A percentile compares a stretch with the other conserved stretches of the same genome.
phyloP scores from a whole-genome alignment of 2,797 vertebrate genomes.

The Picus viridis region DNA sequence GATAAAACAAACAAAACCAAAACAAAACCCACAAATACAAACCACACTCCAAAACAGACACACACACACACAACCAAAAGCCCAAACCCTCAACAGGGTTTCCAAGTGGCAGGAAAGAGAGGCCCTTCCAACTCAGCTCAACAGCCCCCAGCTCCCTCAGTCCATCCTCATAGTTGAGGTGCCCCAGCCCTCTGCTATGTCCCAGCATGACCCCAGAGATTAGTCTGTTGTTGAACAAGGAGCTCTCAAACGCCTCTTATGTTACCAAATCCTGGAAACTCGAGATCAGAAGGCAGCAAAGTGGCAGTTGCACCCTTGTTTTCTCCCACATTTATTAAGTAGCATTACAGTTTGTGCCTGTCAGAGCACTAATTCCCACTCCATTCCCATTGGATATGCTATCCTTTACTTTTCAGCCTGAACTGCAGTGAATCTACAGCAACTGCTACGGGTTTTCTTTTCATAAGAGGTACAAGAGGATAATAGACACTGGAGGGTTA shows the following conservation, averaged over 20 bases:
- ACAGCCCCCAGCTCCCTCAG: neutral
- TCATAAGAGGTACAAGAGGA: neutral
- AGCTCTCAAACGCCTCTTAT: neutral
- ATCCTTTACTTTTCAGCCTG: neutral
- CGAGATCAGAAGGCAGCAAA: neutral
- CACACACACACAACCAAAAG: neutral
- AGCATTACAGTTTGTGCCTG: neutral
- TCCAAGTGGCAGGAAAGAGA: neutral
- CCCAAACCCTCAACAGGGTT: neutral
- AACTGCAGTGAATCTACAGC: neutral
- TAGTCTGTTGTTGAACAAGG: fast-evolving
- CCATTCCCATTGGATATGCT: neutral
- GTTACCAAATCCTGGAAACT: neutral
- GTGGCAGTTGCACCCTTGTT: neutral
- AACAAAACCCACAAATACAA: neutral
- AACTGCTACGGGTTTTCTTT: neutral
- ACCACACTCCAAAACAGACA: no score
- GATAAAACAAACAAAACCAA: neutral
- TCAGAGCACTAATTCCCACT: neutral
- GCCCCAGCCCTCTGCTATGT: neutral
- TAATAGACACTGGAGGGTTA: neutral
- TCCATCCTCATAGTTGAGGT: no score
- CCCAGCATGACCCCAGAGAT: neutral
- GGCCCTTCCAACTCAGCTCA: neutral
- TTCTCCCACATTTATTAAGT: neutral